A percentile compares a stretch with the other conserved stretches of the same genome.
Conservation (phyloP, 1,140 invertebrate species). For the Drosophila kurseongensis region DNA sequence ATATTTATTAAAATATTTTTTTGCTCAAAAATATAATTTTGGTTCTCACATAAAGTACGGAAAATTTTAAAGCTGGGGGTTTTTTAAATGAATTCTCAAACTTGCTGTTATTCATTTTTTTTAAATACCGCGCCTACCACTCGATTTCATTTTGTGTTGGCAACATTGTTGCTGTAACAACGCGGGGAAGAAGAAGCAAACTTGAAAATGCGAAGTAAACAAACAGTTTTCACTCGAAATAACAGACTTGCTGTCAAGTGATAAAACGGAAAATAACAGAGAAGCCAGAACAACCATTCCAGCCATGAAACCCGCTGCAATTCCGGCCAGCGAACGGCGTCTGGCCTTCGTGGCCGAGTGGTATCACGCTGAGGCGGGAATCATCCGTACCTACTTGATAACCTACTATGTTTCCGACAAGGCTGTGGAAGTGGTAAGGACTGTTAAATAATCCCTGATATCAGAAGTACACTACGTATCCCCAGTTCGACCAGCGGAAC, state of each 20-base stretch:
- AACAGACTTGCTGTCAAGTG: slow-evolving; percentile 6
- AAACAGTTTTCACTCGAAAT: slow-evolving; percentile 25
- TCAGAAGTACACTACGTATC: not conserved
- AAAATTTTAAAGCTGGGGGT: no score
- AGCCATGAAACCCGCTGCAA: slow-evolving; percentile 32
- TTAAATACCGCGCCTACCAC: not conserved
- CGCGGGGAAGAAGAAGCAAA: slow-evolving; percentile 62
- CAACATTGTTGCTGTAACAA: slow-evolving; percentile 49
- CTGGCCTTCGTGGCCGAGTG: slow-evolving; percentile 91
- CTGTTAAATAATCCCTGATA: not conserved
- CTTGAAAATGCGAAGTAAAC: slow-evolving; percentile 37
- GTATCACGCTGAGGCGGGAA: slow-evolving; percentile 91
- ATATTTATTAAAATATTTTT: no score
- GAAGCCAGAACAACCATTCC: not conserved
- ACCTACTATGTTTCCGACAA: slow-evolving; percentile 91
- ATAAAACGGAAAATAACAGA: slow-evolving; percentile 1
- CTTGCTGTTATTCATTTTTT: no score
- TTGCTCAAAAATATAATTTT: no score
- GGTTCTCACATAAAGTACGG: no score
- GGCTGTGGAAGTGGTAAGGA: slow-evolving; percentile 90
- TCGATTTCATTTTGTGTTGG: slow-evolving; percentile 7
- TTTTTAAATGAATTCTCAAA: no score
- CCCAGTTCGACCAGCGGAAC: slow-evolving; percentile 91
- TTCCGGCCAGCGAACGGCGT: slow-evolving; percentile 24
- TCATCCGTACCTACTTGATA: slow-evolving; percentile 90